These are phyloP conservation scores for Pandemis heparana DNA, from an alignment of 2,888 invertebrate genomes.

Conservation along the genomic window DNA sequence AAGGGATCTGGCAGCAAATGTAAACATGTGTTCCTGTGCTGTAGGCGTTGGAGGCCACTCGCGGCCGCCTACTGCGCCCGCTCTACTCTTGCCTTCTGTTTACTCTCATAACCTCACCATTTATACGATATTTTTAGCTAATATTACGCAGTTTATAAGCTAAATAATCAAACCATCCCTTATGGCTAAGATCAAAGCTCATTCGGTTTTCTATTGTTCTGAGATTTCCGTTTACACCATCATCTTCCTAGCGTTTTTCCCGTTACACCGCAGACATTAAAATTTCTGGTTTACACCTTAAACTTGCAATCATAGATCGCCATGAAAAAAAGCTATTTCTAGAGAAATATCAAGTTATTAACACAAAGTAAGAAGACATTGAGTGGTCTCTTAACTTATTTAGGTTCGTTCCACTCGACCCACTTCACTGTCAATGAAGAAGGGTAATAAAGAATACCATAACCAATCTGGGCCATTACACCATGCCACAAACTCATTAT, in stretches of 20 bases:
- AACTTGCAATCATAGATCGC: neutral
- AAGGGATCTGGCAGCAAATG: conserved; percentile 63
- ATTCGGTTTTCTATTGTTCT: conserved; percentile 11
- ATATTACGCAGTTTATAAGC: neutral
- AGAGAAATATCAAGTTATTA: conserved; percentile 3
- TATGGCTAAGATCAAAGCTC: conserved; percentile 4
- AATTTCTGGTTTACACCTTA: neutral
- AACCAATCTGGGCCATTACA: conserved; percentile 57
- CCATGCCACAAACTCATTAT: conserved; percentile 48
- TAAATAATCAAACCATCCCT: conserved; percentile 18
- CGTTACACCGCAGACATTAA: too few species aligned
- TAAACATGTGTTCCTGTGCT: conserved; percentile 76
- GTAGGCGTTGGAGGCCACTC: conserved; percentile 75
- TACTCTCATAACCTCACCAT: conserved; percentile 57
- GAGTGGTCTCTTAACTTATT: conserved; percentile 66
- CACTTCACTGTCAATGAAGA: conserved; percentile 70
- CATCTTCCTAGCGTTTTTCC: too few species aligned
- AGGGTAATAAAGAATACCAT: conserved; percentile 66
- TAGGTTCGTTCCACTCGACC: conserved; percentile 73
- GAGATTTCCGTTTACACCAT: neutral
- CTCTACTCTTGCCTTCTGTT: conserved; percentile 33
- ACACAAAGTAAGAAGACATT: conserved; percentile 2
- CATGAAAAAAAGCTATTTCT: neutral
- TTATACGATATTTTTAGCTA: conserved; percentile 64
- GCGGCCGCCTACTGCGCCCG: conserved; percentile 46